A percentile compares a stretch with the other conserved stretches of the same genome.
Conservation (phyloP, 2,888 invertebrate species). For the Ctena decussata region DNA sequence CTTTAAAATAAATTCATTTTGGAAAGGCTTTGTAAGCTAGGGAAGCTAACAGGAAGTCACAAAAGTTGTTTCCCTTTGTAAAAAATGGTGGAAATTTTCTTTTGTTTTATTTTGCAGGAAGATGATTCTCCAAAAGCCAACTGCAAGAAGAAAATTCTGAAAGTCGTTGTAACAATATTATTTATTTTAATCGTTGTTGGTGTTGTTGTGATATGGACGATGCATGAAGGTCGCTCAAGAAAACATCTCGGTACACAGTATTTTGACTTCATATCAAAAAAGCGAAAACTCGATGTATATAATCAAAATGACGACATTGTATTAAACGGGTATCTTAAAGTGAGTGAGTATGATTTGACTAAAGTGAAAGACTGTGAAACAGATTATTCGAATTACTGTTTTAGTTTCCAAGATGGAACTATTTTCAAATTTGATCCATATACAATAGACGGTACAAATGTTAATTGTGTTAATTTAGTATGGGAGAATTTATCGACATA, state of each 20-base stretch:
- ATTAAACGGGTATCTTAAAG: slow-evolving; percentile 56
- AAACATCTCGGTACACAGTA: slow-evolving; percentile 63
- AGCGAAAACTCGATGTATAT: slow-evolving; percentile 62
- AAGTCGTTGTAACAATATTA: slow-evolving; percentile 67
- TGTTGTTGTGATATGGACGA: slow-evolving; percentile 69
- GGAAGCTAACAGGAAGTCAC: too few species aligned
- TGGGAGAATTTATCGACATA: slow-evolving; percentile 60
- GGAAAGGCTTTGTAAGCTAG: too few species aligned
- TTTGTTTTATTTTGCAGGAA: too few species aligned
- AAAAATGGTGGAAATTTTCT: too few species aligned
- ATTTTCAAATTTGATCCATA: slow-evolving; percentile 55
- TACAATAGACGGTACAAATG: slow-evolving; percentile 30
- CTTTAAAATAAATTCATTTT: too few species aligned
- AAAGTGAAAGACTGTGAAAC: slow-evolving; percentile 55
- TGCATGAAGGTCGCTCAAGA: slow-evolving; percentile 70
- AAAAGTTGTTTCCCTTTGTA: too few species aligned
- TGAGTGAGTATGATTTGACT: slow-evolving; percentile 40
- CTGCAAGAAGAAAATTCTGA: slow-evolving; percentile 65
- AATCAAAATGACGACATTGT: slow-evolving; percentile 57
- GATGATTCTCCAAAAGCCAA: slow-evolving; percentile 55
- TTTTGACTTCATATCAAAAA: slow-evolving; percentile 68
- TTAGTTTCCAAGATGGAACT: slow-evolving; percentile 58
- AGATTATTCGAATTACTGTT: slow-evolving; percentile 61
- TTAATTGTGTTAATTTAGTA: slow-evolving; percentile 63
- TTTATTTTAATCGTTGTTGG: slow-evolving; percentile 73